phyloP scores from a whole-genome alignment of 1,140 invertebrate species.

The Penaeus vannamei region DNA sequence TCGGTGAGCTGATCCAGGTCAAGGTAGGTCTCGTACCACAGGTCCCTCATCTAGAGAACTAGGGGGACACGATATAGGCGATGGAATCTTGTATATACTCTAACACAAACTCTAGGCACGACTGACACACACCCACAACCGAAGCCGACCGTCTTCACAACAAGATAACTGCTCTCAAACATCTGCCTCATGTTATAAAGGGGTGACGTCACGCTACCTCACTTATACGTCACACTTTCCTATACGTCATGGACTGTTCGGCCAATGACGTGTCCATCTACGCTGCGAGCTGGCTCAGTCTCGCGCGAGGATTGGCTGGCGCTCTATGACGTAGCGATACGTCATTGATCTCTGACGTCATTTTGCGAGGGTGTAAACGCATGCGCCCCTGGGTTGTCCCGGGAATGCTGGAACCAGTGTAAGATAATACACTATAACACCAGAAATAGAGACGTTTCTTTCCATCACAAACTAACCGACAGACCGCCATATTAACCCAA shows the following conservation, averaged over 20 bases:
- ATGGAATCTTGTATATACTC: constrained; percentile 50
- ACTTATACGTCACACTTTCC: constrained; percentile 36
- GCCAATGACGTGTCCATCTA: constrained; percentile 3
- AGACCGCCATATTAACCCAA: background rate
- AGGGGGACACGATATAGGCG: constrained; percentile 49
- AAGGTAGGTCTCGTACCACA: constrained; percentile 65
- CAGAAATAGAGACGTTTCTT: background rate
- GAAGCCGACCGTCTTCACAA: constrained; percentile 64
- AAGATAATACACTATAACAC: constrained; percentile 51
- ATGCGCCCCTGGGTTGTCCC: constrained; percentile 41
- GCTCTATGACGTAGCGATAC: constrained; percentile 32
- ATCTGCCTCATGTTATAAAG: constrained; percentile 57
- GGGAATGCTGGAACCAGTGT: constrained; percentile 57
- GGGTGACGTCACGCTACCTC: constrained; percentile 19
- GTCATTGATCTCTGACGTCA: constrained; percentile 60
- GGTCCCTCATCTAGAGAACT: constrained; percentile 65
- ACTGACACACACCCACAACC: constrained; percentile 62
- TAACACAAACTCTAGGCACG: constrained; percentile 50
- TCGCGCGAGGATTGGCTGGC: constrained; percentile 36
- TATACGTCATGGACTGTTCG: background rate
- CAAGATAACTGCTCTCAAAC: constrained; percentile 62
- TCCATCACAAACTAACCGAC: background rate
- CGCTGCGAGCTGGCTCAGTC: background rate
- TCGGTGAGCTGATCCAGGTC: constrained; percentile 64
- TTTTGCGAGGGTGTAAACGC: constrained; percentile 52